Conservation (phyloP, 2,888 invertebrate species). For the Sinhomidia bicolor region DNA sequence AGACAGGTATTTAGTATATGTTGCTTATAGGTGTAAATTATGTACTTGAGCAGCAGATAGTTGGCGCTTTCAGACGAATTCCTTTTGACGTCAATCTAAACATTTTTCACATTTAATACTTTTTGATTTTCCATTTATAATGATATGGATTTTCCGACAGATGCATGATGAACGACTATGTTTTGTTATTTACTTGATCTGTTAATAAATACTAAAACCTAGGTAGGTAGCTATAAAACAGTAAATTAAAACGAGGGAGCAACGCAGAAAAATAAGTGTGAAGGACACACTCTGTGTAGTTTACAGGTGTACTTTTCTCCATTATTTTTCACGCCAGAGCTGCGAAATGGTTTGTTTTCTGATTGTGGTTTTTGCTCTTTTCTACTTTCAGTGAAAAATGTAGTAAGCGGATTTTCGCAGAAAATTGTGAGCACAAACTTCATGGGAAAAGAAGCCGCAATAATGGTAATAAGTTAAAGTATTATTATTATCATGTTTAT, state of each 20-base stretch:
- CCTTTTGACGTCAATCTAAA: neutral
- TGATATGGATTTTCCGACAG: constrained; percentile 6
- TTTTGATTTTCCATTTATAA: neutral
- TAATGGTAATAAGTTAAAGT: too few relatives aligned
- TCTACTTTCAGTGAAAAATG: too few relatives aligned
- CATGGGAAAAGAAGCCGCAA: too few relatives aligned
- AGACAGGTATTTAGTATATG: too few relatives aligned
- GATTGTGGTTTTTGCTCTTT: neutral
- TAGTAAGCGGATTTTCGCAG: too few relatives aligned
- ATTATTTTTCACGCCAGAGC: neutral
- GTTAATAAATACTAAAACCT: neutral
- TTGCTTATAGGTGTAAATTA: too few relatives aligned
- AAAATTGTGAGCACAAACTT: too few relatives aligned
- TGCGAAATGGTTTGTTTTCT: neutral
- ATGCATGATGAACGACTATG: neutral
- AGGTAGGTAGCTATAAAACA: neutral
- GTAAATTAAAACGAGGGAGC: neutral
- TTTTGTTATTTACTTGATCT: neutral
- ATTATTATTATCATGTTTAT: too few relatives aligned
- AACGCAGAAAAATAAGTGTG: neutral
- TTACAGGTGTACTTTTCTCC: constrained; percentile 14
- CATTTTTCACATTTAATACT: neutral
- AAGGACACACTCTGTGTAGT: constrained; percentile 26
- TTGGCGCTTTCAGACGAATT: neutral
- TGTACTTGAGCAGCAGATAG: neutral